phyloP scores from a whole-genome alignment of 2,113 vertebrate genomes.

The Hiodon tergisus region DNA sequence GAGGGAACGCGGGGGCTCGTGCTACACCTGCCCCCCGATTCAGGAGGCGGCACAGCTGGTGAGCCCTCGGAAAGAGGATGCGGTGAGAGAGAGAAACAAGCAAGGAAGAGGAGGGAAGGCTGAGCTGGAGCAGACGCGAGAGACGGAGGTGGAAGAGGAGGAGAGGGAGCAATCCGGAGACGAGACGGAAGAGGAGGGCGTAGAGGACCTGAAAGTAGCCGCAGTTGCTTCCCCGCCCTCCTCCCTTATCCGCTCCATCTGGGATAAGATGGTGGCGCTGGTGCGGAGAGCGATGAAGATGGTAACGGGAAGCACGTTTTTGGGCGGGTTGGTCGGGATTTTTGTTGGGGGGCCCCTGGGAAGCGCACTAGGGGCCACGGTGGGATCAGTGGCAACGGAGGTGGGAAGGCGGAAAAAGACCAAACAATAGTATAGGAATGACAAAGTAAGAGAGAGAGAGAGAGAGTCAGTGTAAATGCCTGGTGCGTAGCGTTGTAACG shows the following conservation, averaged over 20 bases:
- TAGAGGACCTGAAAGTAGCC: slow-evolving; percentile 31
- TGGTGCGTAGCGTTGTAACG: not conserved
- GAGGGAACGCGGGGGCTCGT: slow-evolving; percentile 33
- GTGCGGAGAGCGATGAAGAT: slow-evolving; percentile 42
- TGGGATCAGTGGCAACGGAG: slow-evolving; percentile 65
- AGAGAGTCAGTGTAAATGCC: not conserved
- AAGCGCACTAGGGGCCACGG: slow-evolving; percentile 56
- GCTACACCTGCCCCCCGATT: slow-evolving; percentile 50
- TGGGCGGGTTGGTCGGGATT: slow-evolving; percentile 59
- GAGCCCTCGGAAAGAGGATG: slow-evolving; percentile 36
- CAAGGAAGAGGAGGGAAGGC: slow-evolving; percentile 12
- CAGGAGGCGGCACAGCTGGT: slow-evolving; percentile 41
- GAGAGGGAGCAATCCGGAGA: slow-evolving; percentile 10
- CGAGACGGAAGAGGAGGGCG: slow-evolving; percentile 32
- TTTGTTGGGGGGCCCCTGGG: slow-evolving; percentile 61
- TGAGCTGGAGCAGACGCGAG: not conserved
- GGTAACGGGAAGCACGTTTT: slow-evolving; percentile 53
- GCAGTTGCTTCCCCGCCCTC: not conserved
- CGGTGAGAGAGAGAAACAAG: slow-evolving; percentile 26
- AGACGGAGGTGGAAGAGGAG: slow-evolving; percentile 2
- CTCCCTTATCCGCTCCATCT: slow-evolving; percentile 43
- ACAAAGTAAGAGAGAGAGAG: not conserved
- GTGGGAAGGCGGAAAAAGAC: slow-evolving; percentile 53
- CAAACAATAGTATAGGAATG: slow-evolving; percentile 29
- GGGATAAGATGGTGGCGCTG: slow-evolving; percentile 53